These are phyloP conservation scores for Limnephilus auricula DNA, from an alignment of 2,888 invertebrate species.

Conservation along the genomic window DNA sequence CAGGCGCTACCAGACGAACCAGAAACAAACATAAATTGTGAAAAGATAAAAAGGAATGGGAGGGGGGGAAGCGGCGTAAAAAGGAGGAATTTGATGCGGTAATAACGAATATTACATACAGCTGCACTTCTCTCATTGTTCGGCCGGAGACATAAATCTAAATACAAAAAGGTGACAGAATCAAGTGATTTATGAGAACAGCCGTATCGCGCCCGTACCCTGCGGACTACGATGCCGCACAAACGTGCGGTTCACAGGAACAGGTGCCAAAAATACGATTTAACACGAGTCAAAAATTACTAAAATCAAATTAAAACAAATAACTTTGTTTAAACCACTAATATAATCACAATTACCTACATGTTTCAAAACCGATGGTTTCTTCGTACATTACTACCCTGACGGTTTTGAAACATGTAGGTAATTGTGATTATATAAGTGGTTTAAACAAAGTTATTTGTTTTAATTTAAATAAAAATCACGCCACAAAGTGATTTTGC, in stretches of 20 bases:
- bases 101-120: slow-evolving; percentile 66
- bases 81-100: slow-evolving; percentile 66
- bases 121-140: slow-evolving; percentile 65
- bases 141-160: slow-evolving; percentile 64
- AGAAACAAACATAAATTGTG: slow-evolving; percentile 62
- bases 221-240: neutral
- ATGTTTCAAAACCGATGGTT: too few species aligned
- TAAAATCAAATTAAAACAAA: too few species aligned
- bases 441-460: too few species aligned
- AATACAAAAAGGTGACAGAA: slow-evolving; percentile 64
- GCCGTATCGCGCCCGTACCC: slow-evolving; percentile 36
- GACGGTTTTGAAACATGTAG: too few species aligned
- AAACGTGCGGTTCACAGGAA: neutral
- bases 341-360: too few species aligned
- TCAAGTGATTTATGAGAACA: slow-evolving; percentile 64
- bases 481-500: too few species aligned
- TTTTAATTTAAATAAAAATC: too few species aligned
- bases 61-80: slow-evolving; percentile 45
- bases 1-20: slow-evolving; percentile 53
- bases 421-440: too few species aligned
- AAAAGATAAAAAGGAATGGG: slow-evolving; percentile 55
- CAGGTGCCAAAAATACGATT: neutral
- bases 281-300: neutral
- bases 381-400: too few species aligned
- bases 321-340: too few species aligned